Evolutionary conservation across 1,140 invertebrate genomes (phyloP).

Genomic region (Aphidius gifuensis): DNA sequence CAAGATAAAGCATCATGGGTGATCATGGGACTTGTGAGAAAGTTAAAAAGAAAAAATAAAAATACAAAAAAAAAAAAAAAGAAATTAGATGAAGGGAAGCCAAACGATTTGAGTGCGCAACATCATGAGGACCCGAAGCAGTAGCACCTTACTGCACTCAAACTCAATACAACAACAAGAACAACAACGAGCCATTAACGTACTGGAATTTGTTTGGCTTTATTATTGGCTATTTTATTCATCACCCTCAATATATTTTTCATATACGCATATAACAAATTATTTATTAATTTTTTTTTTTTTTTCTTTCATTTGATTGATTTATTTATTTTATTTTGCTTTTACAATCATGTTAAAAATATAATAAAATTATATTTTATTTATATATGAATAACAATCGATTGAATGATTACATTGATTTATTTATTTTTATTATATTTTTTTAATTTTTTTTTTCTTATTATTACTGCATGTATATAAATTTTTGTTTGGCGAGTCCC

Average conservation of each 20-base stretch:
- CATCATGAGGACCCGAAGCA: conserved; percentile 2
- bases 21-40: conserved; percentile 12
- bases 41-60: background rate
- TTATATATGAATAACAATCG: background rate
- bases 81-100: background rate
- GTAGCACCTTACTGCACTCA: conserved; percentile 12
- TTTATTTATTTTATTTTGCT: too few relatives aligned
- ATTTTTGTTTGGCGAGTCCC: too few relatives aligned
- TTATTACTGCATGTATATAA: background rate
- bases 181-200: conserved; percentile 12
- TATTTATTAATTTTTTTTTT: conserved; percentile 6
- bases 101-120: conserved; percentile 7
- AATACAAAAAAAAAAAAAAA: background rate
- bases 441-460: too few relatives aligned
- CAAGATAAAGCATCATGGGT: conserved; percentile 21
- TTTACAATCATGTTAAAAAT: too few relatives aligned
- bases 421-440: background rate
- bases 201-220: conserved; percentile 9
- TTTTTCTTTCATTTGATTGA: background rate
- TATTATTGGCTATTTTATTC: too few relatives aligned
- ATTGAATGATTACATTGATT: background rate
- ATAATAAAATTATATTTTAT: too few relatives aligned
- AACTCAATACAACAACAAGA: conserved; percentile 2
- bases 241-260: background rate
- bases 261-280: background rate